Evolutionary conservation across 1,140 invertebrate species (phyloP).

Genomic region (Drosophila kepulauana): DNA sequence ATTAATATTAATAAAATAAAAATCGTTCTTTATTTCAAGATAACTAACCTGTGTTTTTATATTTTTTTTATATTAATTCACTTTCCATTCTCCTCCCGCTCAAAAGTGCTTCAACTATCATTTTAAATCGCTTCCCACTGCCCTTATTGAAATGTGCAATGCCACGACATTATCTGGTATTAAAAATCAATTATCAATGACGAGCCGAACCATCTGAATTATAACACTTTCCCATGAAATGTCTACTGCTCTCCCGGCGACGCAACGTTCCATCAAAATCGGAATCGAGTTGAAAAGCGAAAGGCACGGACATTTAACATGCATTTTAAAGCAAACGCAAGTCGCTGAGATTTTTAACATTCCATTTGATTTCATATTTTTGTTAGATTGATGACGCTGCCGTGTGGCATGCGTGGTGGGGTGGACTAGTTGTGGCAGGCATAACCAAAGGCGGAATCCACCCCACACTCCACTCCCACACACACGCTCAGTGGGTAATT

Average conservation of each 20-base stretch:
- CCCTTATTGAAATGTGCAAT: neutral
- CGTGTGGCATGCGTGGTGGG: constrained; percentile 23
- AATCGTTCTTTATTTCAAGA: no score
- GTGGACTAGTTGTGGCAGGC: constrained; percentile 65
- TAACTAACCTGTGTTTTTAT: no score
- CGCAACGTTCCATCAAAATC: constrained; percentile 62
- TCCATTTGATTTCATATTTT: constrained; percentile 32
- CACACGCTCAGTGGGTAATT: constrained; percentile 56
- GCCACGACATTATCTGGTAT: neutral
- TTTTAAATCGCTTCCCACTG: neutral
- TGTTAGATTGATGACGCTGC: constrained; percentile 71
- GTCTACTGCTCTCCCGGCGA: constrained; percentile 19
- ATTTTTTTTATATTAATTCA: no score
- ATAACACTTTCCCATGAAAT: constrained; percentile 81
- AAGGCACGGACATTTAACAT: constrained; percentile 57
- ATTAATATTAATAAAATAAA: no score
- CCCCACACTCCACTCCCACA: neutral
- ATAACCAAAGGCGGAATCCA: constrained; percentile 58
- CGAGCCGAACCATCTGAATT: constrained; percentile 67
- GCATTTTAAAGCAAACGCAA: constrained; percentile 62
- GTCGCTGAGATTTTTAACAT: constrained; percentile 66
- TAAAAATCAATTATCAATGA: constrained; percentile 60
- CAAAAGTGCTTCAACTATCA: no score
- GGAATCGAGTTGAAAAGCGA: constrained; percentile 71
- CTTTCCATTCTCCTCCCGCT: no score